Evolutionary conservation across 2,888 invertebrate species (phyloP).

Genomic region (Tillus elongatus): DNA sequence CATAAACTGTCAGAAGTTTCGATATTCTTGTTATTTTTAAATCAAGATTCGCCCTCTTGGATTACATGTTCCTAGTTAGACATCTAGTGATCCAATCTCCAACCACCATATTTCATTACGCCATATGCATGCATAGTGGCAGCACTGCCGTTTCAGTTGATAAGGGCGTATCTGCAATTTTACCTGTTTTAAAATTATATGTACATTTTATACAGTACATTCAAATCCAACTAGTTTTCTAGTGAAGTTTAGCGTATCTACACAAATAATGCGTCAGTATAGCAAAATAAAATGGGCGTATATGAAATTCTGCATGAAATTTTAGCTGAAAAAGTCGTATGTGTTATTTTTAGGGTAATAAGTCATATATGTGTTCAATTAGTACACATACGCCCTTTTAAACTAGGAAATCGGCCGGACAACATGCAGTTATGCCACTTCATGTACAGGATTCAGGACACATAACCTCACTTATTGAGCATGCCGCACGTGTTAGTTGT

Average conservation of each 20-base stretch:
- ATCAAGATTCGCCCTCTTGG: too few relatives aligned
- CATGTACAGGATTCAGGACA: slow-evolving; percentile 1
- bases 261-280: slow-evolving; percentile 1
- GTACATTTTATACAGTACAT: slow-evolving; percentile 2
- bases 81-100: too few relatives aligned
- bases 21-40: too few relatives aligned
- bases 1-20: too few relatives aligned
- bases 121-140: too few relatives aligned
- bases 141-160: slow-evolving; percentile 4
- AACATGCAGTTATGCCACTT: slow-evolving; percentile 2
- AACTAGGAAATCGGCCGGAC: background rate
- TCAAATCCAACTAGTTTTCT: slow-evolving; percentile 3
- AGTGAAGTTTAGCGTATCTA: background rate
- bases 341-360: background rate
- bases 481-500: background rate
- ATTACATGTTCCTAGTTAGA: too few relatives aligned
- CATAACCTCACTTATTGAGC: slow-evolving; percentile 3
- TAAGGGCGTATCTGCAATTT: slow-evolving; percentile 2
- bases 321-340: slow-evolving; percentile 3
- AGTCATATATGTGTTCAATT: background rate
- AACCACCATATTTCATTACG: too few relatives aligned
- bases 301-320: slow-evolving; percentile 2
- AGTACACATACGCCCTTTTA: slow-evolving; percentile 2
- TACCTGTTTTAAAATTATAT: slow-evolving; percentile 1
- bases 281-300: slow-evolving; percentile 2